phyloP scores from a whole-genome alignment of 2,113 vertebrate genomes.

The Hyla sarda region DNA sequence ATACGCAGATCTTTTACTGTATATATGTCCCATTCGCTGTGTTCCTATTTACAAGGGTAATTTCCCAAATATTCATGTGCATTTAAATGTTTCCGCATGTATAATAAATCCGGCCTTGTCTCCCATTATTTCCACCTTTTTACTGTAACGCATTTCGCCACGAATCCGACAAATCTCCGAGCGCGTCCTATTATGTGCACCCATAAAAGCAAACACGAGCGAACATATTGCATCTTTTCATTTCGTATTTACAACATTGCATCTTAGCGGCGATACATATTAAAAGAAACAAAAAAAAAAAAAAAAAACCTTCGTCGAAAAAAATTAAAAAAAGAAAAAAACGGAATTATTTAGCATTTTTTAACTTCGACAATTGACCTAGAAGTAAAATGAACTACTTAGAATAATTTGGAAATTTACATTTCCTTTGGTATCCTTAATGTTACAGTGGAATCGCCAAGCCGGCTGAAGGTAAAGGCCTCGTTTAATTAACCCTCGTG shows the following conservation, averaged over 20 bases:
- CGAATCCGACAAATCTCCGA: neutral
- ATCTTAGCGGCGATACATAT: slow-evolving; percentile 38
- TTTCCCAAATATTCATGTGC: slow-evolving; percentile 6
- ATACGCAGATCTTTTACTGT: neutral
- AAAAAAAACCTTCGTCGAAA: slow-evolving; percentile 16
- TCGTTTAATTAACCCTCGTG: slow-evolving; percentile 95
- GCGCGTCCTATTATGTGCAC: neutral
- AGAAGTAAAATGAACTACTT: slow-evolving; percentile 71
- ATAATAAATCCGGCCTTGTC: neutral
- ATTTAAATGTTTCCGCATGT: slow-evolving; percentile 22
- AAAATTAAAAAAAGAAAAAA: slow-evolving; percentile 3
- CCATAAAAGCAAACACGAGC: slow-evolving; percentile 4
- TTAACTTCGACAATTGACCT: slow-evolving; percentile 54
- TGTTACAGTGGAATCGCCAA: slow-evolving; percentile 77
- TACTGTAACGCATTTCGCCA: neutral
- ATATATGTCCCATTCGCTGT: neutral
- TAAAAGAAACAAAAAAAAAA: neutral
- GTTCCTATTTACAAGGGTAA: slow-evolving; percentile 16
- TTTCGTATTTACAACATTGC: slow-evolving; percentile 32
- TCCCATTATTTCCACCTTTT: neutral
- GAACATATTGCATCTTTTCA: slow-evolving; percentile 29
- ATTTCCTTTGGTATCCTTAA: slow-evolving; percentile 80
- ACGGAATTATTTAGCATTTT: slow-evolving; percentile 52
- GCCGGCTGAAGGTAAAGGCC: slow-evolving; percentile 81
- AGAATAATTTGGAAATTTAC: slow-evolving; percentile 79